Evolutionary conservation across 2,888 invertebrate species (phyloP), one percentile per base, ranked within the genome.

Genomic region (Ophraella communa): DNA sequence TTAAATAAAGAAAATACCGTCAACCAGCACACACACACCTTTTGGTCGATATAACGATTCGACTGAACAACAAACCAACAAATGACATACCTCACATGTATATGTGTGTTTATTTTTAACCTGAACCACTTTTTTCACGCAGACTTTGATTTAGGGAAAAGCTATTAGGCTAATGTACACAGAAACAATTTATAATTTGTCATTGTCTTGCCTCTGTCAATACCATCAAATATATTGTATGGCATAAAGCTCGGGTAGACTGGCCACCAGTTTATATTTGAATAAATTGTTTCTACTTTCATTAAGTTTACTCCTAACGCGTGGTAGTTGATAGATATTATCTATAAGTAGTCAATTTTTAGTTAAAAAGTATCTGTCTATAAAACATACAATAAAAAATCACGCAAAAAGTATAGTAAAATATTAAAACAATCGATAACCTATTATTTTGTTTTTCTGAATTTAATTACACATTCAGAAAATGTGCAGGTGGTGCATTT

Each of bases 21-120:
- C n/a, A n/a, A n/a, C n/a, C n/a, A n/a, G n/a, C 39, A 17, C 10
- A 51, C 49, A 59, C 59, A 59, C 59, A 51, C 58, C 51, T 35
- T 39, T 21, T 51, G 39, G 59, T 59, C 59, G 51, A 59, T 59
- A 59, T 51, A 24, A 51, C 49, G 59, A 51, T 59, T 59, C 20
- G 39, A 33, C 39, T 39, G 14, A 21, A 35, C 39, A 47, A 59
- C 51, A 59, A 59, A 21, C 51, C 39, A 47, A 59, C 51, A 59
- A 59, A 59, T 59, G 59, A 59, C 51, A 49, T 35, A 18, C 47
- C 3, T 47, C 14, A 14, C 20, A 45, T 51, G 49, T 42, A 18
- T 17, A 59, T 49, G n/a, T n/a, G n/a, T n/a, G 33, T 59, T 59
- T 51, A 17, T 51, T 58, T 58, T 51, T 23, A 58, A 59, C 51